Evolutionary conservation across 2,113 vertebrate genomes (phyloP).

Genomic region (Sardina pilchardus): DNA sequence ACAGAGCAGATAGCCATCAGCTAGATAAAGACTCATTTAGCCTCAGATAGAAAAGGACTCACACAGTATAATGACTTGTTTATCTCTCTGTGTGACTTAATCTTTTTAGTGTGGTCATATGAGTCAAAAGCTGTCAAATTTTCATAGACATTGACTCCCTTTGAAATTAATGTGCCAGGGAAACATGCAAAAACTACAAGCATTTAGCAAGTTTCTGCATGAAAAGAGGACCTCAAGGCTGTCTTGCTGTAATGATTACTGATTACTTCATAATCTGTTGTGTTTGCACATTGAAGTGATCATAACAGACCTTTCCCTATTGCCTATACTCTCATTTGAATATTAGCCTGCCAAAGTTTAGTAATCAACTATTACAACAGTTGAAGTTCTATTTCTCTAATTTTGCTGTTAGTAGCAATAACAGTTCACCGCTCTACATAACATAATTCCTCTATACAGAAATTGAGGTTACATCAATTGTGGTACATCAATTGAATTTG

Average conservation of each 20-base stretch:
- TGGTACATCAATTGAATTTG: neutral
- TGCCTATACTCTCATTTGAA: neutral
- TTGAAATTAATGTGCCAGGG: neutral
- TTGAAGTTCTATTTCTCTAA: neutral
- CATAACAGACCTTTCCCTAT: neutral
- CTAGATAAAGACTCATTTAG: neutral
- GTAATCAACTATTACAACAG: neutral
- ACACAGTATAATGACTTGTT: neutral
- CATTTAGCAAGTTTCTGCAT: neutral
- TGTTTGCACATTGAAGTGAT: neutral
- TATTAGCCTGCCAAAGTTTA: neutral
- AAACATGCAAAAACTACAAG: neutral
- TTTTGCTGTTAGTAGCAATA: neutral
- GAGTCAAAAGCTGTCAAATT: neutral
- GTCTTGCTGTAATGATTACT: neutral
- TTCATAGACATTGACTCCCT: neutral
- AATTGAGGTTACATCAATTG: neutral
- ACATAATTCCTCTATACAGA: no score
- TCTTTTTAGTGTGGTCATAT: neutral
- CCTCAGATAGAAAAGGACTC: neutral
- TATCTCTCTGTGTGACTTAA: neutral
- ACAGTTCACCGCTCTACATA: no score
- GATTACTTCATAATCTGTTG: neutral
- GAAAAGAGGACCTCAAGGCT: neutral
- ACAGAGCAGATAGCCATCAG: neutral